Evolutionary conservation across 1,140 invertebrate genomes (phyloP), one percentile per base, ranked within the genome.

Genomic region (Drosophila chauvacae): DNA sequence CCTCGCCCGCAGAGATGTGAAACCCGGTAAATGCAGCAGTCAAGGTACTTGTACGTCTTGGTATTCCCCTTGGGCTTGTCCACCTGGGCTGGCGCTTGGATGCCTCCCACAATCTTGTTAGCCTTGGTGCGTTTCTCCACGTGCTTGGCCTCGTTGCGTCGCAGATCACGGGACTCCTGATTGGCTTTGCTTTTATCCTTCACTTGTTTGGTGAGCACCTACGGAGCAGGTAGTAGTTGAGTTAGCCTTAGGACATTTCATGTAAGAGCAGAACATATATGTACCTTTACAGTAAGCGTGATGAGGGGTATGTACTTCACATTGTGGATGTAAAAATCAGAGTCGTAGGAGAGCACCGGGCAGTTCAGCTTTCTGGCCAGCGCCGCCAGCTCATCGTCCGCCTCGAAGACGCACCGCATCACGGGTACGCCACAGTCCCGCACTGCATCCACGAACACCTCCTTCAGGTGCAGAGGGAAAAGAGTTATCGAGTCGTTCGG

Each of bases 261-360:
- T 7, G 37, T 7, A 23, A 0, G 50, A n/a, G 20, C 2, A 39
- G 14, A 56, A 20, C 4, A 44, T 6, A 6, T 45, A 44, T 6
- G 3, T 45, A 70, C 66, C 60, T 92, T 91, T 0, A 93, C 85
- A 33, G 95, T 94, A 1, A 97, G 90, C 44, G 95, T 96, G 59
- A 95, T 94, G 50, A 97, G 95, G 1, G 96, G 96, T 66, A 98
- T 96, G 84, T 97, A 98, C 4, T 94, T 86, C 2, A 97, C 94
- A 93, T 97, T 96, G 92, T 96, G 97, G 57, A 98, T 96, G 91
- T 95, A 98, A 93, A 98, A 98, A 93, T 98, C 98, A 2, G 97
- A 98, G 92, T 98, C 98, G 78, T 96, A 96, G 87, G 97, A 98
- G 0, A 98, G 81, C 13, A 98, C 95, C 5, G 97, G 97, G 82